phyloP scores from a whole-genome alignment of 92 coral and sea anemone genomes.

The Epizoanthus scotinus region DNA sequence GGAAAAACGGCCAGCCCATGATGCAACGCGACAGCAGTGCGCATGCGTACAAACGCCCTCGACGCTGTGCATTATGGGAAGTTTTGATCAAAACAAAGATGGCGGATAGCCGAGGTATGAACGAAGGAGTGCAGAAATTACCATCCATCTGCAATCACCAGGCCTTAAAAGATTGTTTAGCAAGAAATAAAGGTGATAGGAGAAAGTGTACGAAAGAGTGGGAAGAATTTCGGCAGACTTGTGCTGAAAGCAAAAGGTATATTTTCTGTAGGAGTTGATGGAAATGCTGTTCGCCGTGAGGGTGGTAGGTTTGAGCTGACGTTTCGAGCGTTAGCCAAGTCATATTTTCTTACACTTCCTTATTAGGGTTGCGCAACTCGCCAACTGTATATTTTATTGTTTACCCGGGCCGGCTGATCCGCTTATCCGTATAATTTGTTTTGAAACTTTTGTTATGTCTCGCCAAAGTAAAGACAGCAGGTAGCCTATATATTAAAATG shows the following conservation, averaged over 20 bases:
- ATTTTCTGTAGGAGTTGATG: too few species aligned
- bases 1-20: constrained; percentile 97
- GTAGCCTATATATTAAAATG: too few species aligned
- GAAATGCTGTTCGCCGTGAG: too few species aligned
- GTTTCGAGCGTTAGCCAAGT: too few species aligned
- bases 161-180: constrained; percentile 76
- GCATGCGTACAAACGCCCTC: constrained; percentile 66
- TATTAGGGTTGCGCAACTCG: too few species aligned
- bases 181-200: constrained; percentile 76
- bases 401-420: too few species aligned
- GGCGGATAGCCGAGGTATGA: constrained; percentile 55
- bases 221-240: constrained; percentile 79
- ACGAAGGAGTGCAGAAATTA: background rate
- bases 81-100: constrained; percentile 50
- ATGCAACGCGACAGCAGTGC: constrained; percentile 76
- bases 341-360: too few species aligned
- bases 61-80: constrained; percentile 41
- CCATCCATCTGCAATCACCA: constrained; percentile 66
- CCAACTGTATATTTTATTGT: too few species aligned
- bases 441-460: too few species aligned
- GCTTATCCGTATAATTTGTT: too few species aligned
- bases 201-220: constrained; percentile 75
- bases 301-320: too few species aligned
- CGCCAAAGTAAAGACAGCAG: too few species aligned
- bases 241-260: constrained; percentile 78